Percentiles rank a stretch among this genome's conserved stretches.
phyloP scores from a whole-genome alignment of 2,113 vertebrate species.

The Chascanopsetta lugubris region DNA sequence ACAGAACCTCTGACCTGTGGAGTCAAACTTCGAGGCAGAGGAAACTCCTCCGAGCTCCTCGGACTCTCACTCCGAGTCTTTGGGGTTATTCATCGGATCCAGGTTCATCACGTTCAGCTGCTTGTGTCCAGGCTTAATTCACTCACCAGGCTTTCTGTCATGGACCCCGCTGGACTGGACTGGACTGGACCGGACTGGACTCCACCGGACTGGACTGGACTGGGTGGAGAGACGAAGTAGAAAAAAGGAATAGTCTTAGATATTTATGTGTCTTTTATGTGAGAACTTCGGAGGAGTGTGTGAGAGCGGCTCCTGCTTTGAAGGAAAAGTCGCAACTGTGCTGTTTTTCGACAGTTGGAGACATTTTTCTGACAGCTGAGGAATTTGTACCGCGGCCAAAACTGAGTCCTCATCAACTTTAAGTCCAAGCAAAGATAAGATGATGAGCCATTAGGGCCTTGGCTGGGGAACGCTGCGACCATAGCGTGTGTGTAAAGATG shows the following conservation, averaged over 20 bases:
- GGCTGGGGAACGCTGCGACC: no score
- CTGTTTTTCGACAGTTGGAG: not conserved
- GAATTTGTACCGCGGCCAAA: conserved; percentile 9
- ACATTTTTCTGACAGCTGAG: conserved; percentile 3
- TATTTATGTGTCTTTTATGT: conserved; percentile 61
- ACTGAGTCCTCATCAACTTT: conserved; percentile 35
- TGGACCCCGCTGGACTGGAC: no score
- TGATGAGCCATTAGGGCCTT: no score
- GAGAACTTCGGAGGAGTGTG: conserved; percentile 44
- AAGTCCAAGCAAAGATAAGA: no score
- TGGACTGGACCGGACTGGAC: no score
- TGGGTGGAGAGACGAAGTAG: not conserved
- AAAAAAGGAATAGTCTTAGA: conserved; percentile 26
- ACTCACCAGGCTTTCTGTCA: conserved; percentile 20
- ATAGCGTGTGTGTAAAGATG: no score
- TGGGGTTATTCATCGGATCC: conserved; percentile 10
- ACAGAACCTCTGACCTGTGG: conserved; percentile 66
- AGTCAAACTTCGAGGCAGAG: conserved; percentile 21
- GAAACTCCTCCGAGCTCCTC: conserved; percentile 2
- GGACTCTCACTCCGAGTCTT: conserved; percentile 22
- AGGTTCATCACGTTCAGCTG: conserved; percentile 22
- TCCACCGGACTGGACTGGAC: no score
- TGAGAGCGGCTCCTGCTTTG: conserved; percentile 48
- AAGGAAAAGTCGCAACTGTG: conserved; percentile 37
- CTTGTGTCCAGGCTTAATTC: conserved; percentile 47